Base-by-base conservation (phyloP, 2,113 vertebrate species). In the Pyrgilauda ruficollis region DNA sequence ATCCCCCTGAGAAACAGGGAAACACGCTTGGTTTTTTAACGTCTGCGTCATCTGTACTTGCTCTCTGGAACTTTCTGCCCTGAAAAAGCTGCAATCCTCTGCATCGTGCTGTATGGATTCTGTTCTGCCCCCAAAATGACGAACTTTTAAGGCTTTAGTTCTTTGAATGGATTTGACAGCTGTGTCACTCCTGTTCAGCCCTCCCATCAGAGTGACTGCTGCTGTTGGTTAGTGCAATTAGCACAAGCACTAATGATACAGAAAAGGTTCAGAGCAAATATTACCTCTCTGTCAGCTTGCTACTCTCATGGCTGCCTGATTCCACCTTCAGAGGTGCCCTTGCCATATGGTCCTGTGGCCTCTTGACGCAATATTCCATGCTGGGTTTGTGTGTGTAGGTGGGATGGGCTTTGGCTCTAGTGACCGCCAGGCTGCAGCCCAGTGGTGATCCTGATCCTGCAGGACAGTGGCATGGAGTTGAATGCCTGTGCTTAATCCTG, bases 1-100 rank as follows among this genome's bases (percentile, higher is more conserved):
- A 96, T 97, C 96, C 93, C 95, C 89, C 89, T 94, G 95, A 97
- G 95, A 96, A 97, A 70, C 13, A 14, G 43, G 84, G 24, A 59
- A 70, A 81, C 0, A 0, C 0, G 0, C 43, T 81, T 28, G 4
- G 26, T 50, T 92, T 96, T 72, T 41, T 46, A 67, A 64, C 0
- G 4, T 49, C 53, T 66, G 41, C 0, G 0, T 92, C 85, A 84
- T 90, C 94, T 95, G 46, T 66, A 15, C 72, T 81, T 46, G 19
- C 24, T 89, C 50, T 85, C 79, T 33, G 55, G 80, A 67, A 52
- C 85, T 13, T 79, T 61, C 94, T 88, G 70, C 31, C 68, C 68
- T 74, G 28, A 52, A 78, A 92, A 63, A 62, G 47, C 91, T 89
- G 39, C 80, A 70, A 0, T 50, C 43, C 47, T 8, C 1, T 19